phyloP scores from a whole-genome alignment of 1,140 invertebrate genomes.

The Cylas formicarius region DNA sequence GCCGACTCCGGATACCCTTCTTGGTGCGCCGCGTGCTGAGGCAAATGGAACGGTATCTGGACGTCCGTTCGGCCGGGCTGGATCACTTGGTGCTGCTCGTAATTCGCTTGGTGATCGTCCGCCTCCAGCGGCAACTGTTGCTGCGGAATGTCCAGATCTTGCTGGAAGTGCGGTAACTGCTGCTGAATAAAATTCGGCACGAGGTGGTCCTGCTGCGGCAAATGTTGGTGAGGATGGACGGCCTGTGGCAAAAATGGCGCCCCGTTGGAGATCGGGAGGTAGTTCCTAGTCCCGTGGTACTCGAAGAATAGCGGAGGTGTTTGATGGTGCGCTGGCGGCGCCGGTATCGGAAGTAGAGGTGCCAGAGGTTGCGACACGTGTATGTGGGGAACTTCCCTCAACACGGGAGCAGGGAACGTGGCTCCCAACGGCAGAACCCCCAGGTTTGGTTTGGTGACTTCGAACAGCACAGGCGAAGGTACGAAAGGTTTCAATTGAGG shows the following conservation, averaged over 20 bases:
- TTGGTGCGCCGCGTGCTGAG: slow-evolving; percentile 23
- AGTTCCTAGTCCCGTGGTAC: slow-evolving; percentile 23
- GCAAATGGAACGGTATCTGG: slow-evolving; percentile 32
- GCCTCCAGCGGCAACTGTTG: slow-evolving; percentile 15
- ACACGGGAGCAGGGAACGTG: slow-evolving; percentile 20
- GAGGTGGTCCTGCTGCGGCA: neutral
- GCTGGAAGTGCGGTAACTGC: slow-evolving; percentile 14
- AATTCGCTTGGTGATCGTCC: slow-evolving; percentile 3
- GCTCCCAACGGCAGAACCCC: slow-evolving; percentile 28
- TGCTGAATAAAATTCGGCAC: slow-evolving; percentile 7
- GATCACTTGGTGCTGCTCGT: slow-evolving; percentile 17
- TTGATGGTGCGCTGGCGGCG: neutral
- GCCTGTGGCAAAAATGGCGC: neutral
- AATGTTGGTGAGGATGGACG: neutral
- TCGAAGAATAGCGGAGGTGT: slow-evolving; percentile 3
- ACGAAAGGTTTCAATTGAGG: slow-evolving; percentile 14
- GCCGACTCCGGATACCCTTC: slow-evolving; percentile 6
- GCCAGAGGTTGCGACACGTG: slow-evolving; percentile 6
- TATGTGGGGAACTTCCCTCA: slow-evolving; percentile 18
- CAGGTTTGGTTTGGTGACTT: slow-evolving; percentile 30
- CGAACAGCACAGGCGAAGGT: slow-evolving; percentile 24
- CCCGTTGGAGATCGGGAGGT: slow-evolving; percentile 9
- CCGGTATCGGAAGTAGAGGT: neutral
- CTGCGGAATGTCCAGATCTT: slow-evolving; percentile 22
- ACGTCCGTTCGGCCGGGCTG: slow-evolving; percentile 32